These are phyloP conservation scores for Trissolcus brochymenae DNA, from an alignment of 2,888 invertebrate genomes.

Conservation along the genomic window DNA sequence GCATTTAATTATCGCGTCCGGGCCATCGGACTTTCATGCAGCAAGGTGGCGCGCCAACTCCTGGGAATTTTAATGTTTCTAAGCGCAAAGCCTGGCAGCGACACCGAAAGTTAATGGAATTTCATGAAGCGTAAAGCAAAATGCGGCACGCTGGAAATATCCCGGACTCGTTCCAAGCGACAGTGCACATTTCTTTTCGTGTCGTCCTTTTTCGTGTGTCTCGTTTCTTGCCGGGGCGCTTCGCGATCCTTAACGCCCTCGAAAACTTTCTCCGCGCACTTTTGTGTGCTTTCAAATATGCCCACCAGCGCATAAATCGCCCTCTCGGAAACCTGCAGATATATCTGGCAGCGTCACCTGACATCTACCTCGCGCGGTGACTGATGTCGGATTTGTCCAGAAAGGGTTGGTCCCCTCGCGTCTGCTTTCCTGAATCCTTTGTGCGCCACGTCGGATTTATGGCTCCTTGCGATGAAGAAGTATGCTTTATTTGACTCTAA, in stretches of 20 bases:
- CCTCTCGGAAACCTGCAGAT: constrained; percentile 26
- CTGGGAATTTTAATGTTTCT: constrained; percentile 50
- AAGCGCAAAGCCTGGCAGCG: constrained; percentile 46
- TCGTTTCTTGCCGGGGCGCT: constrained; percentile 9
- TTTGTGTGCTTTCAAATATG: constrained; percentile 33
- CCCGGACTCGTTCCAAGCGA: constrained; percentile 34
- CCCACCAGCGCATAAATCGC: constrained; percentile 44
- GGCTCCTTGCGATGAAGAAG: constrained; percentile 51
- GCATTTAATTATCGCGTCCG: constrained; percentile 29
- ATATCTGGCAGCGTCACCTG: constrained; percentile 49
- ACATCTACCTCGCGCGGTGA: constrained; percentile 39
- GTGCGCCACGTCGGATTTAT: constrained; percentile 50
- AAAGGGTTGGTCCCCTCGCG: constrained; percentile 51
- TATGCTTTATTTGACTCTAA: constrained; percentile 56
- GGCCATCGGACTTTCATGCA: constrained; percentile 26
- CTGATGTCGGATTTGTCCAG: constrained; percentile 48
- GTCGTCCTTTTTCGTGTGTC: constrained; percentile 11
- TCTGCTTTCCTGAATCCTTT: constrained; percentile 45
- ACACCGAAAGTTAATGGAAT: constrained; percentile 54
- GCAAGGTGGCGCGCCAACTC: constrained; percentile 29
- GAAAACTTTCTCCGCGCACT: constrained; percentile 42
- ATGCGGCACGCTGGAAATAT: constrained; percentile 29
- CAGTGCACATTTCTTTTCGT: constrained; percentile 39
- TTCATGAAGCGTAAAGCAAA: constrained; percentile 52
- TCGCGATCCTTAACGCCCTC: constrained; percentile 36